Conservation (phyloP, 1,140 invertebrate species). For the Coelopa frigida region DNA sequence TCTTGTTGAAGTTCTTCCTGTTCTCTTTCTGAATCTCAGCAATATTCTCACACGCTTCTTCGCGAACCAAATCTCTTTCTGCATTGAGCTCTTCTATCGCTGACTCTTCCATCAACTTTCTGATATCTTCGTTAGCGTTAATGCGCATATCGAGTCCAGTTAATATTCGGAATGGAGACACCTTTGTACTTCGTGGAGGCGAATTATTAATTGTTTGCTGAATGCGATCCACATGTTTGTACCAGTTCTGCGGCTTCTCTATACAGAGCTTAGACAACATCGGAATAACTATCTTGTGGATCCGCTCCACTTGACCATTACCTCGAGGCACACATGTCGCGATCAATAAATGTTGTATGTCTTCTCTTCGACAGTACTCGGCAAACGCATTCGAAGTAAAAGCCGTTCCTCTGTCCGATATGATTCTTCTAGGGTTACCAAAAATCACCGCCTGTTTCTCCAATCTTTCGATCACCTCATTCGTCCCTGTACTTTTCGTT, state of each 20-base stretch:
- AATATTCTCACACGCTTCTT: slow-evolving; percentile 18
- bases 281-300: slow-evolving; percentile 18
- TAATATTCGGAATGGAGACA: slow-evolving; percentile 3
- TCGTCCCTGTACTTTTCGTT: too few relatives aligned
- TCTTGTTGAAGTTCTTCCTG: neutral
- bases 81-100: neutral
- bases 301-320: slow-evolving; percentile 25
- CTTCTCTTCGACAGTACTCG: slow-evolving; percentile 16
- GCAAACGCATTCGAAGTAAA: slow-evolving; percentile 13
- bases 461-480: slow-evolving; percentile 4
- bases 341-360: slow-evolving; percentile 21
- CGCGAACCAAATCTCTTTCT: neutral
- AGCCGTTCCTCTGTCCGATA: slow-evolving; percentile 14
- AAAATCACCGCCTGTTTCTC: slow-evolving; percentile 25
- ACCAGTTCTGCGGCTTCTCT: neutral
- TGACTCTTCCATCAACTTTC: neutral
- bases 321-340: slow-evolving; percentile 17
- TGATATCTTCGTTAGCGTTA: slow-evolving; percentile 12
- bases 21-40: neutral
- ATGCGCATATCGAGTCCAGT: slow-evolving; percentile 16
- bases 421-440: slow-evolving; percentile 20
- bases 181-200: slow-evolving; percentile 12
- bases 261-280: slow-evolving; percentile 21
- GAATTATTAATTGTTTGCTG: slow-evolving; percentile 16
- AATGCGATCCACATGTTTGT: slow-evolving; percentile 7